These are phyloP conservation scores for Diprion similis DNA, from an alignment of 1,140 invertebrate species.

Conservation along the genomic window DNA sequence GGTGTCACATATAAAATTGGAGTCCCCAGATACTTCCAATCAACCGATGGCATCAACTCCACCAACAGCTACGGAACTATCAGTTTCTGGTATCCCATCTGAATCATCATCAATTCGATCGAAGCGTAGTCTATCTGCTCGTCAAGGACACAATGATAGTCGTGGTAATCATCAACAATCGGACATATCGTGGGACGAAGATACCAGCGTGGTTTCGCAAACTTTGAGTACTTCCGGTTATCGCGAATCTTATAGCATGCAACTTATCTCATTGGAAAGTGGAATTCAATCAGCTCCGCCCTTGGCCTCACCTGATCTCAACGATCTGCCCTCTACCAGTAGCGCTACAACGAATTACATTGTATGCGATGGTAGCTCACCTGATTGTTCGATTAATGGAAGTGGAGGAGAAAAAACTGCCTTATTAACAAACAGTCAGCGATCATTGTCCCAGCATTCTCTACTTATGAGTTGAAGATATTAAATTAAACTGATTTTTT, in stretches of 20 bases:
- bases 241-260: constrained; percentile 69
- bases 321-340: constrained; percentile 66
- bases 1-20: constrained; percentile 55
- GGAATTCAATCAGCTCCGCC: constrained; percentile 62
- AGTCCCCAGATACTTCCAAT: constrained; percentile 55
- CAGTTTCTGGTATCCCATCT: constrained; percentile 42
- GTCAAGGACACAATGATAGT: constrained; percentile 39
- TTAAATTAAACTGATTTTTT: constrained; percentile 2
- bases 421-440: constrained; percentile 56
- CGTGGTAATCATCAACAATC: constrained; percentile 32
- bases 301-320: constrained; percentile 67
- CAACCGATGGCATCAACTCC: constrained; percentile 43
- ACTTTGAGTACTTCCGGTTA: constrained; percentile 85
- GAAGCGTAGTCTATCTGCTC: constrained; percentile 33
- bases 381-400: constrained; percentile 67
- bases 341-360: constrained; percentile 67
- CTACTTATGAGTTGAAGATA: constrained; percentile 62
- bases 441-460: constrained; percentile 70
- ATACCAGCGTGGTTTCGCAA: constrained; percentile 68
- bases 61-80: constrained; percentile 41
- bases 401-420: constrained; percentile 70
- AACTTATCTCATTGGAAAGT: constrained; percentile 60
- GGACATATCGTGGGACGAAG: constrained; percentile 77
- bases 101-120: constrained; percentile 45
- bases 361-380: constrained; percentile 68